Evolutionary conservation across 2,888 invertebrate species (phyloP), one percentile per base, ranked within the genome.

Genomic region (Cosmopolites sordidus): DNA sequence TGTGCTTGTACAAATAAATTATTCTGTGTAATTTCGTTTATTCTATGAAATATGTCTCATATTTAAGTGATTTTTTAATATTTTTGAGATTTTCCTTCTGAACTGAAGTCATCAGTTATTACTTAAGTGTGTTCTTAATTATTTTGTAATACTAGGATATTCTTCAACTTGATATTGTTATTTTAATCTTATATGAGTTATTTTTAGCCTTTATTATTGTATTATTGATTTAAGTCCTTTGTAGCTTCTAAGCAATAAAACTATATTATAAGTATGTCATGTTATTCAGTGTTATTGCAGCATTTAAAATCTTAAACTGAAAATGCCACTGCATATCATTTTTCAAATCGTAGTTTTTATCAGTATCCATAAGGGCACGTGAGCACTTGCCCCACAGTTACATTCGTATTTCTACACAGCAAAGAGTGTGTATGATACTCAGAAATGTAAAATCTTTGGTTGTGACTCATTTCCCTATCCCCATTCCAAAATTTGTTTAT

Each of bases 151-250:
- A 6, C 12, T n/a, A 4, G n/a, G 33, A 33, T 11, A 33, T 33
- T 33, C 11, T 11, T 33, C 33, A 5, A 22, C 8, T 33, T 33
- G 33, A 33, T 33, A 33, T 33, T 46, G 46, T 46, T 46, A 46
- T 46, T 39, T 46, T 46, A 39, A 46, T 39, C 46, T 46, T 46
- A 46, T 46, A 46, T 46, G 46, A 37, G 33, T 22, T 46, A 46
- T 37, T 46, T 46, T n/a, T n/a, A n/a, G 39, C 46, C 39, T 39
- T 37, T 45, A 45, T 37, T 46, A 37, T 12, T 33, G 18, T 46
- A 46, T 12, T 46, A 46, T 33, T 46, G 46, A 27, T 46, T 46
- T 46, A 39, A 27, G 46, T 39, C 17, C 46, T 39, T 15, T 46
- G 39, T 46, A 46, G 46, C 27, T 39, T 27, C 39, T 46, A 46